A percentile compares a stretch with the other conserved stretches of the same genome.
These are phyloP conservation scores for Camponotus floridanus DNA, from an alignment of 1,140 invertebrate species.

Conservation along the genomic window DNA sequence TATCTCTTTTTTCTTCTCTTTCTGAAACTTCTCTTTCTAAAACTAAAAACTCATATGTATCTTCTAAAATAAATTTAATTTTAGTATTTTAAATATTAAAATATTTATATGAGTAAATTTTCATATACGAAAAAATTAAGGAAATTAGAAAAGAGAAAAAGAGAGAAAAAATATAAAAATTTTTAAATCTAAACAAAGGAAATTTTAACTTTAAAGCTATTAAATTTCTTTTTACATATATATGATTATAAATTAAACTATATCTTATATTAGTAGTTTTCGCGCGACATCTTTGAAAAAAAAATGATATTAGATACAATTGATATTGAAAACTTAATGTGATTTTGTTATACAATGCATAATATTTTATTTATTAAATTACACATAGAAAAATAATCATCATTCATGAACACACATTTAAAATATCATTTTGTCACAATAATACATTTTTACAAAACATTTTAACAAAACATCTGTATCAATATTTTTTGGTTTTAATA, in stretches of 20 bases:
- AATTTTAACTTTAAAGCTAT: slow-evolving; percentile 1
- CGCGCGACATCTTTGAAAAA: background rate
- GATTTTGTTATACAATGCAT: slow-evolving; percentile 18
- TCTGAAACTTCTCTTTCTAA: no score
- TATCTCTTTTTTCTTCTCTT: background rate
- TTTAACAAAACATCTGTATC: background rate
- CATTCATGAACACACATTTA: background rate
- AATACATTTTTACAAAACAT: slow-evolving; percentile 16
- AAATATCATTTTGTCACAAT: slow-evolving; percentile 42
- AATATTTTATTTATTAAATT: slow-evolving; percentile 31
- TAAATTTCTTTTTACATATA: slow-evolving; percentile 10
- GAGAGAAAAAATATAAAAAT: background rate
- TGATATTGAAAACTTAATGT: background rate
- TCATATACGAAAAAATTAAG: background rate
- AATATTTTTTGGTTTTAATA: slow-evolving; percentile 6
- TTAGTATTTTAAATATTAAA: background rate
- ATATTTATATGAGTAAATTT: background rate
- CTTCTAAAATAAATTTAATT: slow-evolving; percentile 17
- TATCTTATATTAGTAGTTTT: no score
- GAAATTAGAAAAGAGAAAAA: background rate
- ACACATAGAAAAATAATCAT: background rate
- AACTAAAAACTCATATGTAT: background rate
- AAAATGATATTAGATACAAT: background rate
- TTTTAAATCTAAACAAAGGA: background rate
- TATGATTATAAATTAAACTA: background rate